Conservation (phyloP, 2,888 invertebrate genomes). For the Leucophora obtusa region DNA sequence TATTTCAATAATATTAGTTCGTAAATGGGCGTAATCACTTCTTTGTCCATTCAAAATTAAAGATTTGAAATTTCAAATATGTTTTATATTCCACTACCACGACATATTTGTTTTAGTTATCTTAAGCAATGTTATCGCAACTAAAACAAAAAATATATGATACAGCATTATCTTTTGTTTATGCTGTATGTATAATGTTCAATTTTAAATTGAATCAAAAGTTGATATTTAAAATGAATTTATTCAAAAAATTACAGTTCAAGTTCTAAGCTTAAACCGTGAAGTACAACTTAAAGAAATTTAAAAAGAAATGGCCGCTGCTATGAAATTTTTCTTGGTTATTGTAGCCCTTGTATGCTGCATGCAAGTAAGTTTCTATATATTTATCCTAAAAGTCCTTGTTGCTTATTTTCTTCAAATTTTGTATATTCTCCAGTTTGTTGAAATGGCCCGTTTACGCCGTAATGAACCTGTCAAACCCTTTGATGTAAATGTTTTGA, state of each 20-base stretch:
- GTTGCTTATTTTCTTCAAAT: background rate
- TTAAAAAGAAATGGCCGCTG: slow-evolving; percentile 54
- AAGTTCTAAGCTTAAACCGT: slow-evolving; percentile 11
- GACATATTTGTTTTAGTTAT: no score
- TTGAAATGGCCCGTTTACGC: slow-evolving; percentile 64
- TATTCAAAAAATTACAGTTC: background rate
- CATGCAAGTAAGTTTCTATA: slow-evolving; percentile 59
- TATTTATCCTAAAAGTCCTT: background rate
- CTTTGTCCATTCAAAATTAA: no score
- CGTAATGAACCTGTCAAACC: slow-evolving; percentile 53
- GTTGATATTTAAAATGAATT: background rate
- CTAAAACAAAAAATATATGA: background rate
- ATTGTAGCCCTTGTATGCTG: slow-evolving; percentile 60
- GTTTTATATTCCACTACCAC: no score
- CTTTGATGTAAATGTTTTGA: background rate
- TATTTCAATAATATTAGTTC: no score
- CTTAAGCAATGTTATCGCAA: no score
- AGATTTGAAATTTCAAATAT: no score
- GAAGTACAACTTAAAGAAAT: slow-evolving; percentile 1
- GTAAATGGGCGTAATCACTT: no score
- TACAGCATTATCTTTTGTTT: background rate
- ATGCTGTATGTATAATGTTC: no score
- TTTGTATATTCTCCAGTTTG: slow-evolving; percentile 39
- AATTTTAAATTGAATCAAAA: no score
- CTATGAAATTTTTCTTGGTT: slow-evolving; percentile 54